phyloP scores from a whole-genome alignment of 2,888 invertebrate species.

The Netelia inedita region DNA sequence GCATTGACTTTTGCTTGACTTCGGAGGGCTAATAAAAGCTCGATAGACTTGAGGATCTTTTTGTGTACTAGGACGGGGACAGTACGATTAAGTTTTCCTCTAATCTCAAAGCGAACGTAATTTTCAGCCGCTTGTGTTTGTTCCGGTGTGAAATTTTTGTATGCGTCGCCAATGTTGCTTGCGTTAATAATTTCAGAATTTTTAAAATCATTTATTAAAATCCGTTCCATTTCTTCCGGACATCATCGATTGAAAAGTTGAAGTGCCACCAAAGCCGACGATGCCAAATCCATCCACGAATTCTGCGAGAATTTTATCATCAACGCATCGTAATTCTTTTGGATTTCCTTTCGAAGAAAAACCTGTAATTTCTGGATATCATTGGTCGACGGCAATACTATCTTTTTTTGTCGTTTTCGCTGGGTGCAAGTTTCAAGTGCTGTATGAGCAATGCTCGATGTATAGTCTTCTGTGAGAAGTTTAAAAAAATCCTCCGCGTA shows the following conservation, averaged over 20 bases:
- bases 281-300: slow-evolving; percentile 52
- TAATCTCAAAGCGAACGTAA: slow-evolving; percentile 51
- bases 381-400: slow-evolving; percentile 39
- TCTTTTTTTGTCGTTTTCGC: slow-evolving; percentile 43
- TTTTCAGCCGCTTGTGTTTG: slow-evolving; percentile 33
- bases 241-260: slow-evolving; percentile 71
- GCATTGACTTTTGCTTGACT: slow-evolving; percentile 29
- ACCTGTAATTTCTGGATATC: slow-evolving; percentile 52
- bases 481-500: slow-evolving; percentile 61
- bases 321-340: slow-evolving; percentile 17
- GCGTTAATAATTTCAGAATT: slow-evolving; percentile 42
- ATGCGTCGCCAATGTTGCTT: slow-evolving; percentile 31
- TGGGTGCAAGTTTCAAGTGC: slow-evolving; percentile 51
- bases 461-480: slow-evolving; percentile 54
- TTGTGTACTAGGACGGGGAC: slow-evolving; percentile 58
- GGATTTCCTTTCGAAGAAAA: slow-evolving; percentile 33
- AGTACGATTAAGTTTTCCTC: slow-evolving; percentile 61
- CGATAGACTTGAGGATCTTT: slow-evolving; percentile 29
- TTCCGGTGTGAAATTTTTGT: slow-evolving; percentile 22
- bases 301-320: slow-evolving; percentile 33
- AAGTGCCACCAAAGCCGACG: slow-evolving; percentile 5
- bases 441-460: slow-evolving; percentile 36
- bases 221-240: slow-evolving; percentile 67
- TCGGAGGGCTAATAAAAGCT: slow-evolving; percentile 35
- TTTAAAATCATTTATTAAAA: slow-evolving; percentile 57